Evolutionary conservation across 2,113 vertebrate genomes (phyloP), one percentile per base, ranked within the genome.

Genomic region (Lagopus leucura): DNA sequence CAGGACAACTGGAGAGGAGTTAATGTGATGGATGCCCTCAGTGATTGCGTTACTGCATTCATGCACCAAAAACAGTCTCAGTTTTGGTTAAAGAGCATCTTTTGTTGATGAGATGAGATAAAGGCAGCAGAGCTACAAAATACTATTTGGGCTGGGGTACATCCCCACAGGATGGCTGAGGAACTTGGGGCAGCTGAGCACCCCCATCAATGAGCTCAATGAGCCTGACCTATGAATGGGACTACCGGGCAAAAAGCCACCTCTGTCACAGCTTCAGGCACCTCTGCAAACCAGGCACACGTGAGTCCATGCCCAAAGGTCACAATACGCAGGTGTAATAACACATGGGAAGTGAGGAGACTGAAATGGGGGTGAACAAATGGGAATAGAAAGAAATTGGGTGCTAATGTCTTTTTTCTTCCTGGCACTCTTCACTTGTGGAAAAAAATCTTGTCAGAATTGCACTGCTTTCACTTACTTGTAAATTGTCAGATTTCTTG

Each of bases 161-260:
- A 6, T 40, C 20, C 20, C 47, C 5, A 22, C 2, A 1, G 43
- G 28, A 6, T 0, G 36, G 32, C 6, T 52, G 52, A 5, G 5
- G 67, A 45, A 24, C 0, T 11, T 2, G 5, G 32, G 6, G 19
- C 73, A 73, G 34, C 19, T 0, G 0, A 40, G 16, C 6, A 3
- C 8, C 72, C 32, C 3, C 13, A 57, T 38, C 67, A 83, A 2
- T 17, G 8, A 42, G 32, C 8, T 42, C 67, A 83, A 4, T 17
- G 8, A 42, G 36, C 8, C 12, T 2, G 5, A 13, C 4, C 7
- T 0, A 0, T 1, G 10, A 22, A 74, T 50, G 14, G 6, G 17
- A 48, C 10, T 2, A 0, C 6, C 1, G 20, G 8, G 6, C 25
- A 18, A n/a, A 52, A 43, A 57, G 3, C 4, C 5, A 1, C 36